A percentile compares a stretch with the other conserved stretches of the same genome.
phyloP scores from a whole-genome alignment of 1,140 invertebrate genomes.

The Diorhabda elongata region DNA sequence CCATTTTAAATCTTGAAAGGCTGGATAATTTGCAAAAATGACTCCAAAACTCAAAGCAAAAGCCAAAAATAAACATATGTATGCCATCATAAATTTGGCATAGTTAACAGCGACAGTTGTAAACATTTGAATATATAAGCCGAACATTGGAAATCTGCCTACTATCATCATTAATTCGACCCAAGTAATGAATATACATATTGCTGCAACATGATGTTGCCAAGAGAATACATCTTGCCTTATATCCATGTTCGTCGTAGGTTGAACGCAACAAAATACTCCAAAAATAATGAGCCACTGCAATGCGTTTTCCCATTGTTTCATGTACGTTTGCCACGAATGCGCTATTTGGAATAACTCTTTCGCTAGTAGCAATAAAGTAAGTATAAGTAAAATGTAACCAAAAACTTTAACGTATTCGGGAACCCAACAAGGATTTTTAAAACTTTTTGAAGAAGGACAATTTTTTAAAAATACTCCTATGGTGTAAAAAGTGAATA shows the following conservation, averaged over 20 bases:
- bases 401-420: slow-evolving; percentile 51
- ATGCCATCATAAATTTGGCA: slow-evolving; percentile 75
- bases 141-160: slow-evolving; percentile 78
- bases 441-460: slow-evolving; percentile 18
- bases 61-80: slow-evolving; percentile 72
- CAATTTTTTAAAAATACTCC: slow-evolving; percentile 52
- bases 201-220: slow-evolving; percentile 75
- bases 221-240: slow-evolving; percentile 52
- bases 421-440: slow-evolving; percentile 44
- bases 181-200: slow-evolving; percentile 74
- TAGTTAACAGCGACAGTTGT: slow-evolving; percentile 79
- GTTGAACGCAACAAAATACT: slow-evolving; percentile 59
- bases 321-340: slow-evolving; percentile 63
- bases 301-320: slow-evolving; percentile 79
- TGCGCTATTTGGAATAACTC: slow-evolving; percentile 72
- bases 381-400: slow-evolving; percentile 58
- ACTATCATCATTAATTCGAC: slow-evolving; percentile 78
- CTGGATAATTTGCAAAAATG: slow-evolving; percentile 69
- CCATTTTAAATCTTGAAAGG: slow-evolving; percentile 60
- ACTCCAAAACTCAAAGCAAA: slow-evolving; percentile 75
- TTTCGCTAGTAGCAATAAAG: slow-evolving; percentile 59
- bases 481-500: slow-evolving; percentile 67
- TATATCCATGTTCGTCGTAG: slow-evolving; percentile 42
- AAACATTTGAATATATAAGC: slow-evolving; percentile 82
- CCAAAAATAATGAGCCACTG: slow-evolving; percentile 71